Evolutionary conservation across 2,113 vertebrate species (phyloP), one percentile per base, ranked within the genome.

Genomic region (Oryzias curvinotus): DNA sequence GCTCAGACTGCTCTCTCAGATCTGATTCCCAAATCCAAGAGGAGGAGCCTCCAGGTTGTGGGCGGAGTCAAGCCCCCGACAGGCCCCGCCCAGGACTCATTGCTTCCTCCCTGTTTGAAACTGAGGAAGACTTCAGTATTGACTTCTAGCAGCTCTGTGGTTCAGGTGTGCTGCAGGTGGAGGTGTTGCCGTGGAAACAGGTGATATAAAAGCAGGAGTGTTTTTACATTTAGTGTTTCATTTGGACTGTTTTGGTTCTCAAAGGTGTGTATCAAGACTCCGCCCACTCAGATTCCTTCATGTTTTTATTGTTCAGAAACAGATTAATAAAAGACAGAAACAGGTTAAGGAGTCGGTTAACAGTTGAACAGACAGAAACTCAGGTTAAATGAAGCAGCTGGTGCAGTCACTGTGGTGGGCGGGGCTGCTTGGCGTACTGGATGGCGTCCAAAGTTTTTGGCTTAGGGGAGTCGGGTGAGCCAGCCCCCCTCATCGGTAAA

Each of bases 401-500:
- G 13, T 63, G 62, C 57, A 14, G 18, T 56, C 51, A 53, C 53
- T 85, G 56, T 15, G 48, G 75, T n/a, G 65, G 80, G 50, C 63
- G 65, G 36, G 92, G 80, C 52, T 94, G 77, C 36, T 95, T 96
- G n/a, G 94, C 93, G 25, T 95, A 98, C 62, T 98, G 96, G 89
- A 98, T 98, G 76, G 96, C 88, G 47, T 98, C 97, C 3, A 0
- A 86, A 95, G 59, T 93, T 89, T 89, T 98, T 98, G 73, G 96
- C 91, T 87, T 96, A 94, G 50, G 98, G 92, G 52, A 99, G 94
- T n/a, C 94, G 92, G 23, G 95, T 98, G 53, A 99, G 88, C 97
- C 97, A 98, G 17, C 97, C 97, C 0, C 95, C 96, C 62, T 98
- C 96, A 13, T 99, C 95, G 0, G 91, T 93, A 83, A 98, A 98